A percentile compares a stretch with the other conserved stretches of the same genome.
Conservation (phyloP, 2,888 invertebrate species). For the Andricus quercusramuli region DNA sequence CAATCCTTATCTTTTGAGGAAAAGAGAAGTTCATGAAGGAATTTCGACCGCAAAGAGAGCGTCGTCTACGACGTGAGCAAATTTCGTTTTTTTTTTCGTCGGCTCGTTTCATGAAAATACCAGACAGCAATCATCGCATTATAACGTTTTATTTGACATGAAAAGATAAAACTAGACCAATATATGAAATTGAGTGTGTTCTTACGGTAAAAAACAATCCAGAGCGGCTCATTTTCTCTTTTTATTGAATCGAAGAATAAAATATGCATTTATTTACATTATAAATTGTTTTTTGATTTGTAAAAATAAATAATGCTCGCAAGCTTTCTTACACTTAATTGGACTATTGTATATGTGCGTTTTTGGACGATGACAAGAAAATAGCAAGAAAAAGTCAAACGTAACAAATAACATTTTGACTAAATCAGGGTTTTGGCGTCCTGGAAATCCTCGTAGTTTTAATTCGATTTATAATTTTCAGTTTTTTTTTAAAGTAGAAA, state of each 20-base stretch:
- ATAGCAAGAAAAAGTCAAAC: neutral
- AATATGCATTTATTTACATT: neutral
- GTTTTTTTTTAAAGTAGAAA: too few species aligned
- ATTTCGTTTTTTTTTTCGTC: constrained; percentile 58
- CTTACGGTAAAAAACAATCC: neutral
- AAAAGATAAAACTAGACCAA: constrained; percentile 54
- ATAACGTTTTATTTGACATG: constrained; percentile 52
- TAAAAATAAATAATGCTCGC: constrained; percentile 11
- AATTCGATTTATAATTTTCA: too few species aligned
- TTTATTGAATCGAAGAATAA: neutral
- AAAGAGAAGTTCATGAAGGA: constrained; percentile 25
- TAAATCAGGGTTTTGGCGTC: neutral
- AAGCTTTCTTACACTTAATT: neutral
- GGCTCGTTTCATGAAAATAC: constrained; percentile 57
- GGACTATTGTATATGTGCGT: neutral
- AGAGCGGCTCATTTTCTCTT: neutral
- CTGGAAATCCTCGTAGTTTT: too few species aligned
- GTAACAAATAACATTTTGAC: neutral
- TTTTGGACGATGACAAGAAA: neutral
- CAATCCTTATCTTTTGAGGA: constrained; percentile 20
- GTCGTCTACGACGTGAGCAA: neutral
- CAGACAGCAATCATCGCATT: constrained; percentile 62
- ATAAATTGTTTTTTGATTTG: neutral
- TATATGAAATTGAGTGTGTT: neutral
- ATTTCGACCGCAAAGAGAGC: constrained; percentile 12